phyloP scores from a whole-genome alignment of 2,888 invertebrate species.

The Leucania comma region DNA sequence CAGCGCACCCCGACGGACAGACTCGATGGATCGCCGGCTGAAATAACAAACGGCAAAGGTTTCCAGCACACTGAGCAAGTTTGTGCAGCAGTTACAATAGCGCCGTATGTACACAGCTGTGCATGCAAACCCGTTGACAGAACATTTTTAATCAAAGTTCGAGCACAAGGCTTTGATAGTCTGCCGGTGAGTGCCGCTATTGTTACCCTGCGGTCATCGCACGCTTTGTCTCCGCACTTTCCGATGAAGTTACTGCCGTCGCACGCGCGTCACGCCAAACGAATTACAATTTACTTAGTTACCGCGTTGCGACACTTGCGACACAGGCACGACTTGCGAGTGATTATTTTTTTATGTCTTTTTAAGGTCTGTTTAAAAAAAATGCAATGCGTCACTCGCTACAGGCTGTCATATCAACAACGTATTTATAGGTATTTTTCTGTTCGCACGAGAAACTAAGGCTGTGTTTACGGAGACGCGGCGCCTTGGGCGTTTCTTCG shows the following conservation, averaged over 20 bases:
- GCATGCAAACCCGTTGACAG: constrained; percentile 13
- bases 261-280: not conserved
- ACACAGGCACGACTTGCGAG: no score
- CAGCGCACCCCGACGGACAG: not conserved
- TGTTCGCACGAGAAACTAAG: no score
- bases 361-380: no score
- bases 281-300: not conserved
- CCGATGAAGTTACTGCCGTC: not conserved
- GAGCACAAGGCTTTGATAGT: constrained; percentile 14
- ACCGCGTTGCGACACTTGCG: no score
- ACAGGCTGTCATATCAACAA: no score
- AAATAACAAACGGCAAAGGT: constrained; percentile 9
- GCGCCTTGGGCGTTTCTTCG: no score
- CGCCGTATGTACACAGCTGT: not conserved
- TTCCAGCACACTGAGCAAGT: not conserved
- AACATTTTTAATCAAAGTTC: constrained; percentile 33
- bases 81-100: constrained; percentile 8
- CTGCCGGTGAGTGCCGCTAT: not conserved
- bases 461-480: no score
- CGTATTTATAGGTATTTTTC: no score
- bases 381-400: no score
- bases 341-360: no score
- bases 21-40: not conserved
- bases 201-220: constrained; percentile 1
- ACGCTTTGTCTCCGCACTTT: not conserved